Evolutionary conservation across 30 jellyfish, hydroid and myxozoan genomes (phyloP), one percentile per base, ranked within the genome.

Genomic region (Hydra vulgaris): DNA sequence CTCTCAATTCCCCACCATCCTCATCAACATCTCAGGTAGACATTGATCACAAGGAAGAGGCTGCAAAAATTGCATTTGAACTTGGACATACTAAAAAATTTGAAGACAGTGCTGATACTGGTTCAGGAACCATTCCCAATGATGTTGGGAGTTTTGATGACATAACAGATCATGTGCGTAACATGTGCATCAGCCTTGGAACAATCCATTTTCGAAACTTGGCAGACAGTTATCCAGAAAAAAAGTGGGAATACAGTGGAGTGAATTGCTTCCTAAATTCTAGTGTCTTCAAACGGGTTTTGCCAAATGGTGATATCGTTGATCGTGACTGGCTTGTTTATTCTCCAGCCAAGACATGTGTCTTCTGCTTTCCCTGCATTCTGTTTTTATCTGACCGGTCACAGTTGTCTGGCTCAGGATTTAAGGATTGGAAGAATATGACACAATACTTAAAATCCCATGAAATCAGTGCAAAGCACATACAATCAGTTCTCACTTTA

Each of bases 311-410:
- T 68, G 80, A 82, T 85, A 72, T 52, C 74, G 75, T 27, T 27
- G 19, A 40, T 75, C 68, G 89, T 25, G 80, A 72, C 74, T 83
- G 89, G 53, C 88, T 83, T 55, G 74, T 74, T 76, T 83, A 74
- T 54, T 83, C 87, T 80, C 88, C 88, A 74, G 66, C 81, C 71
- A 83, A 80, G 26, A 79, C 87, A 74, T 73, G 77, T 22, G 71
- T 83, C 40, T 22, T 82, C 75, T 82, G 86, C 86, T 54, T 82
- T 82, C 75, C 53, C 27, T 82, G 89, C 79, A 82, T 71, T 76
- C 71, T 82, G 80, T 26, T 82, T 82, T 40, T 12, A 40, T 40
- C 61, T 40, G 61, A 40, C 61, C 61, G 61, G 61, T 40, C 61
- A 40, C 61, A 40, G 61, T 40, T 40, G 61, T 40, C 61, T 40